phyloP scores from a whole-genome alignment of 2,113 vertebrate genomes.

The Pungitius pungitius region DNA sequence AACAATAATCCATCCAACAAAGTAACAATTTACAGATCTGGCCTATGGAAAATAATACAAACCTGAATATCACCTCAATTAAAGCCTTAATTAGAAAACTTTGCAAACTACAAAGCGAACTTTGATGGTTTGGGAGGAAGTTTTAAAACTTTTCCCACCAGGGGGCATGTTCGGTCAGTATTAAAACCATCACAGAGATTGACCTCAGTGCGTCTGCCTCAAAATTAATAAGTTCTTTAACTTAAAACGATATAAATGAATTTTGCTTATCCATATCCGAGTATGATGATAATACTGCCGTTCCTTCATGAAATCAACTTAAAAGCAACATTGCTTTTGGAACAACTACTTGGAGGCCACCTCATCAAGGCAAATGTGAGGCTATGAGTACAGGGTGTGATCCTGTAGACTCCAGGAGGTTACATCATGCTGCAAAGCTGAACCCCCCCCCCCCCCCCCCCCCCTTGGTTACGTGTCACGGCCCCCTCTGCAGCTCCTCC shows the following conservation, averaged over 20 bases:
- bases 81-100: not conserved
- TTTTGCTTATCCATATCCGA: too few relatives aligned
- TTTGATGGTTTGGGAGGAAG: not conserved
- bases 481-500: slow-evolving; percentile 24
- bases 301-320: not conserved
- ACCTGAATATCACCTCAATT: slow-evolving; percentile 9
- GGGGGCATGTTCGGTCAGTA: slow-evolving; percentile 27
- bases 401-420: slow-evolving; percentile 21
- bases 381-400: not conserved
- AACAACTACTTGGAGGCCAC: not conserved
- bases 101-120: not conserved
- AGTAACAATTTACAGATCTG: not conserved
- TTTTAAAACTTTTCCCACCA: slow-evolving; percentile 29
- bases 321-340: not conserved
- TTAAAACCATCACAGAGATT: not conserved
- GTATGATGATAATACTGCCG: not conserved
- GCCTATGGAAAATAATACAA: not conserved
- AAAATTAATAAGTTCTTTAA: not conserved
- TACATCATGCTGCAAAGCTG: slow-evolving; percentile 58
- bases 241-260: not conserved
- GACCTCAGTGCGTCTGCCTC: not conserved
- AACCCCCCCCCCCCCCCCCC: slow-evolving; percentile 49
- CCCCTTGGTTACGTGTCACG: slow-evolving; percentile 69
- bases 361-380: not conserved
- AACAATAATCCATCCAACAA: not conserved